Base-by-base conservation (phyloP, 2,797 vertebrate genomes). In the Lacerta viridis region DNA sequence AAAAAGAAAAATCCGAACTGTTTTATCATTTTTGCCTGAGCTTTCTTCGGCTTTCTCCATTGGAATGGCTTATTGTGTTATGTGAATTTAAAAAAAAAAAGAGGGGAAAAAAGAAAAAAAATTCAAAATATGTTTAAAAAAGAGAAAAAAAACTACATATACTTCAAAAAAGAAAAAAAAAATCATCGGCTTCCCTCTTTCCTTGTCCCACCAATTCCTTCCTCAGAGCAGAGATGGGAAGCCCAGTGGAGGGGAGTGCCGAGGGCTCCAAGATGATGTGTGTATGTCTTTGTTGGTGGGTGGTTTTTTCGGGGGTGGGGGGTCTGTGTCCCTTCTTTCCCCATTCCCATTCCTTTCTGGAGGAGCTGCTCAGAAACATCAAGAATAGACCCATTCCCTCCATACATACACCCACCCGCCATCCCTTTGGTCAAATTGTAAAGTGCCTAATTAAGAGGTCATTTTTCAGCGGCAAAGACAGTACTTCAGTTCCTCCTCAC, bases 21-120 rank as follows among this genome's bases (percentile, higher is more conserved):
- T 89, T 89, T 88, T 89, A 89, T 89, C 88, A 89, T 89, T 85
- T 89, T 89, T 95, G 95, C 95, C 98, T 97, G 97, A 98, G 61
- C 94, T 97, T 97, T 97, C 97, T 98, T 97, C 97, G 97, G 98
- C 98, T 98, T 97, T 97, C 95, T 98, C 97, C 97, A 98, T 98
- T 98, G 97, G 88, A 98, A 97, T 98, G 97, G 98, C 98, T 98
- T 89, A 98, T 98, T 98, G 98, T 98, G 94, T 89, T 95, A 94
- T 95, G 93, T 96, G 93, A 95, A 96, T 97, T 96, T 96, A 93
- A 97, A 96, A 96, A 89, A 89, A 96, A 96, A 97, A 95, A 97
- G 96, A 97, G 3, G 50, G 50, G 61, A 97, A 97, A 96, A 96
- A 23, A 96, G 85, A 92, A 96, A 97, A 96, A 91, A 75, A 41